Base-by-base conservation (phyloP, 1,140 invertebrate genomes). In the Zaprionus gabonicus region DNA sequence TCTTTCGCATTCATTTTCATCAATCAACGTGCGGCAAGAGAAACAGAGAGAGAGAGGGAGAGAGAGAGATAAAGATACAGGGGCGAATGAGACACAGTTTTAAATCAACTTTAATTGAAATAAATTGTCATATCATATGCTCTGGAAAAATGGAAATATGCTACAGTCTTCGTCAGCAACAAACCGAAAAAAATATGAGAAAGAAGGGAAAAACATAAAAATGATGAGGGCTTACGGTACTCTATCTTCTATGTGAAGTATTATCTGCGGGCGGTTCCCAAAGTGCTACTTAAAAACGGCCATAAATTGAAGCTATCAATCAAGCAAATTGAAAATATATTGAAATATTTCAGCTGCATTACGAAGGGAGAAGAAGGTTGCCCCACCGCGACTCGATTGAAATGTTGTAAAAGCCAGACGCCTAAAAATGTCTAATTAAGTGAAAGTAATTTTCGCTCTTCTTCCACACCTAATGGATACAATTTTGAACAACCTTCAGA, bases 91-190 rank as follows among this genome's bases (percentile, higher is more conserved):
- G 46, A 49, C 58, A 86, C 71, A 84, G 66, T 81, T 88, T 76
- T 88, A 88, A 88, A 88, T 88, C 84, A 88, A 84, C 84, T 90
- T 90, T 88, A 88, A 88, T 88, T 88, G 84, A 88, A 88, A 88
- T 88, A 88, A 88, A 88, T 88, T 88, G 84, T 84, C 84, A 84
- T 79, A 83, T 87, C 83, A 86, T 86, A 76, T 85, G 82, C 55
- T 66, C 76, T 71, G 65, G 49, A 68, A 78, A 65, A 78, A 60
- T 59, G 49, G 41, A 69, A 65, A 75, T 70, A 77, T 74, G 60
- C 51, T 17, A 44, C 17, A 0, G 28, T 57, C 58, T 13, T 41
- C n/a, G 20, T 10, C 20, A 34, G 31, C 67, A 67, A 74, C 55
- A 27, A 53, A 70, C 71, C 31, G 23, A 53, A 60, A 55, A 51